Conservation (phyloP, 2,797 vertebrate genomes). For the Notolepis coatsorum region DNA sequence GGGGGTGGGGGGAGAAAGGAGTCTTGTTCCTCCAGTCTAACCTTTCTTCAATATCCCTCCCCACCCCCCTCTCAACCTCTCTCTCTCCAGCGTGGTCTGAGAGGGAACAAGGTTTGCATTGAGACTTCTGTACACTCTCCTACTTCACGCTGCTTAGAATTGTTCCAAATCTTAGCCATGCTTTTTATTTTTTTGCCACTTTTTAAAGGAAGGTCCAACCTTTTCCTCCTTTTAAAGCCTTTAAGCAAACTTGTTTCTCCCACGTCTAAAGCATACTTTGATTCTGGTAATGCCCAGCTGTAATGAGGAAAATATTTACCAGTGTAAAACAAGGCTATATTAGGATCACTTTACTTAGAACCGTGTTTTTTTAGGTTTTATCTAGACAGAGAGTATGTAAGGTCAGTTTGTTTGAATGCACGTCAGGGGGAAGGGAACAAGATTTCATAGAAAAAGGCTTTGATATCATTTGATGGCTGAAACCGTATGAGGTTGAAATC, state of each 20-base stretch:
- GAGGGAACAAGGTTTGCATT: constrained; percentile 81
- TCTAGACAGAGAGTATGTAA: constrained; percentile 41
- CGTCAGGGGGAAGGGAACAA: constrained; percentile 4
- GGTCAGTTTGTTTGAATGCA: constrained; percentile 42
- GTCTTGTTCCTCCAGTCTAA: constrained; percentile 82
- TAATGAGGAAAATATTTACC: constrained; percentile 70
- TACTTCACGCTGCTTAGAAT: constrained; percentile 74
- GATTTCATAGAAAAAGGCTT: constrained; percentile 40
- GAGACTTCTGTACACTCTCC: constrained; percentile 72
- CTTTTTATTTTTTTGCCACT: constrained; percentile 39
- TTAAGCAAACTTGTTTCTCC: constrained; percentile 63
- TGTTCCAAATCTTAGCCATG: constrained; percentile 70
- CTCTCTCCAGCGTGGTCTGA: constrained; percentile 73
- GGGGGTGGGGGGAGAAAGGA: constrained; percentile 76
- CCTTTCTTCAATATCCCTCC: constrained; percentile 80
- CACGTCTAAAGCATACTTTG: constrained; percentile 66
- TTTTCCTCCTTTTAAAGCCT: constrained; percentile 65
- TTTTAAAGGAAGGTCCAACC: constrained; percentile 51
- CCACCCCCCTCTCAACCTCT: constrained; percentile 71
- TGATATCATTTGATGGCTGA: constrained; percentile 51
- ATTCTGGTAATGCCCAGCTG: constrained; percentile 61
- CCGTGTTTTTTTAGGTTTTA: constrained; percentile 20
- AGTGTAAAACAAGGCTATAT: constrained; percentile 66
- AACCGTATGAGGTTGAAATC: constrained; percentile 55
- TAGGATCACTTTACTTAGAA: constrained; percentile 56